phyloP scores from a whole-genome alignment of 2,888 invertebrate species.

The Bombylius major region DNA sequence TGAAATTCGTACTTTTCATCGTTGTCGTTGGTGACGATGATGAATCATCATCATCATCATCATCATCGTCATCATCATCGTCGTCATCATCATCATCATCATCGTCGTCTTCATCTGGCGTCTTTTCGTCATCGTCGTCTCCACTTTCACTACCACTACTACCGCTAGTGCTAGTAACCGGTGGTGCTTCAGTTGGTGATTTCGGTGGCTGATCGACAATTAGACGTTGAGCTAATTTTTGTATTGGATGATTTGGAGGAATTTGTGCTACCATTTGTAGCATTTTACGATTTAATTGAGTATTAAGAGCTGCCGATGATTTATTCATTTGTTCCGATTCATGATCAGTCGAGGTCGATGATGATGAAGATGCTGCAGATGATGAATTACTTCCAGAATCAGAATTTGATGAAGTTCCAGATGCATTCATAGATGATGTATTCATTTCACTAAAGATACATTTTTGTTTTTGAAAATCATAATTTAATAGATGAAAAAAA shows the following conservation, averaged over 20 bases:
- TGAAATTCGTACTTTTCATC: constrained; percentile 21
- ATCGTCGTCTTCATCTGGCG: background rate
- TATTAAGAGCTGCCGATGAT: constrained; percentile 20
- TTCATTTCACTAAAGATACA: constrained; percentile 9
- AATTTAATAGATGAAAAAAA: background rate
- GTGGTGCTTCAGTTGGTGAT: constrained; percentile 34
- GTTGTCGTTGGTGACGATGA: constrained; percentile 19
- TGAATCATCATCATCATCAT: constrained; percentile 12
- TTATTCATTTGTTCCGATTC: constrained; percentile 15
- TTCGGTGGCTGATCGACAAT: constrained; percentile 35
- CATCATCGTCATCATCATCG: constrained; percentile 11
- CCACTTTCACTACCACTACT: background rate
- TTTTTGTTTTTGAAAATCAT: background rate
- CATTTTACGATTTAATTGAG: constrained; percentile 25
- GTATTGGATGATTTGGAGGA: constrained; percentile 20
- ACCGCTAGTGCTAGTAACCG: constrained; percentile 6
- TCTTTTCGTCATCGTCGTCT: background rate
- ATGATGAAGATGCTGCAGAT: constrained; percentile 27
- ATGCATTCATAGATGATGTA: constrained; percentile 13
- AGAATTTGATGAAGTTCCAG: constrained; percentile 14
- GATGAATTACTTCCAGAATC: constrained; percentile 19
- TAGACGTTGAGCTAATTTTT: constrained; percentile 28
- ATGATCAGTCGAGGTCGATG: constrained; percentile 23
- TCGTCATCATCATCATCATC: background rate
- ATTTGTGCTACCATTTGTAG: constrained; percentile 33